These are phyloP conservation scores for Pituophis catenifer DNA, from an alignment of 2,113 vertebrate species.

Conservation along the genomic window DNA sequence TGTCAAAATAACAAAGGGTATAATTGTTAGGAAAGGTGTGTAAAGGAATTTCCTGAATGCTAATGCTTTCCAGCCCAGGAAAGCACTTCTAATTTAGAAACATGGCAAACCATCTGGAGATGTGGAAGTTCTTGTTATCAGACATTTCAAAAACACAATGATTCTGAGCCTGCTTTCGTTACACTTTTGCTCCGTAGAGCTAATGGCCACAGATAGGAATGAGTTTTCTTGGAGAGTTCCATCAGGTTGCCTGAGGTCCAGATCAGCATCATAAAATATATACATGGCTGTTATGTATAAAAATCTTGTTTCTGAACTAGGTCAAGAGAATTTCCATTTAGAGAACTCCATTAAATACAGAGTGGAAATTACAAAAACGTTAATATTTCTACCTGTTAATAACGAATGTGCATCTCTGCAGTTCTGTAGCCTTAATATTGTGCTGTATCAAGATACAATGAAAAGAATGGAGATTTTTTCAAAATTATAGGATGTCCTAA, in stretches of 20 bases:
- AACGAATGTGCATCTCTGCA: neutral
- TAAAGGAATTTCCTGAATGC: neutral
- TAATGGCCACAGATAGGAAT: neutral
- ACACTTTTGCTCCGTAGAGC: neutral
- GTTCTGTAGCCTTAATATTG: neutral
- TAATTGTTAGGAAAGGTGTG: neutral
- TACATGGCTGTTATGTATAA: neutral
- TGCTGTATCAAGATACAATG: neutral
- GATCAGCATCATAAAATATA: neutral
- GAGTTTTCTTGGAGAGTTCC: neutral
- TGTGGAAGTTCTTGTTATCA: neutral
- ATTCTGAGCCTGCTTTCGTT: neutral
- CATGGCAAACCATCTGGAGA: neutral
- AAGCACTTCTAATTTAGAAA: neutral
- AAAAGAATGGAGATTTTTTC: neutral
- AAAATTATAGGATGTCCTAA: neutral
- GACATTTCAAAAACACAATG: neutral
- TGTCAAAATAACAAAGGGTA: neutral
- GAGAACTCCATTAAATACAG: neutral
- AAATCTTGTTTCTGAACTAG: neutral
- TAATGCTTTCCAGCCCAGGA: neutral
- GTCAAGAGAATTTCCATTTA: neutral
- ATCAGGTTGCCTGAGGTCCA: neutral
- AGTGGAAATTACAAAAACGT: neutral
- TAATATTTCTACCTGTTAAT: neutral